Base-by-base conservation (phyloP, 2,888 invertebrate species). In the Diploptera punctata region DNA sequence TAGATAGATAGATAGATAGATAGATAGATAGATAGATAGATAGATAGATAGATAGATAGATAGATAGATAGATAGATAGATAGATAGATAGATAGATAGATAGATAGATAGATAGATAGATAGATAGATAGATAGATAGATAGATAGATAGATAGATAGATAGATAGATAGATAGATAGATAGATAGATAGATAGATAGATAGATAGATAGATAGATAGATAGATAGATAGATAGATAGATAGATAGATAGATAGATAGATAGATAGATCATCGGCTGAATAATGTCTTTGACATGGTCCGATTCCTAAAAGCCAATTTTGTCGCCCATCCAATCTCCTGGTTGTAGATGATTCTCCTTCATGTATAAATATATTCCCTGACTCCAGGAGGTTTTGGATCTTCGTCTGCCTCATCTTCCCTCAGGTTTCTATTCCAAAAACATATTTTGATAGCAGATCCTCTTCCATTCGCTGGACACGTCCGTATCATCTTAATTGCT, bases 121-220 rank as follows among this genome's bases (percentile, higher is more conserved):
- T 13, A 38, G 38, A 52, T n/a, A 52, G 52, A 52, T n/a, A 52
- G 52, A 52, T n/a, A 52, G 52, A 52, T n/a, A 52, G 52, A 52
- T n/a, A 52, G 52, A 52, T n/a, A 52, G 52, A 52, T n/a, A 52
- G 52, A 52, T n/a, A 52, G 52, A 52, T n/a, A 52, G 52, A 52
- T n/a, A 52, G 52, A 52, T n/a, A 52, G 52, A 52, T n/a, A 52
- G 52, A 52, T n/a, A 52, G 52, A 52, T n/a, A 52, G 52, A 52
- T n/a, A 52, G 52, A 52, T n/a, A 52, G 52, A 52, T n/a, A 52
- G 52, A 52, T n/a, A 52, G 52, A 52, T n/a, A 52, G 52, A 52
- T n/a, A 52, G 52, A 52, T 52, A 52, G 52, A 52, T 52, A 52
- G 52, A 52, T 52, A 52, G 52, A 52, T 52, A 52, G 52, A 52